Evolutionary conservation across 2,113 vertebrate species (phyloP).

Genomic region (Oreocharis arfaki): DNA sequence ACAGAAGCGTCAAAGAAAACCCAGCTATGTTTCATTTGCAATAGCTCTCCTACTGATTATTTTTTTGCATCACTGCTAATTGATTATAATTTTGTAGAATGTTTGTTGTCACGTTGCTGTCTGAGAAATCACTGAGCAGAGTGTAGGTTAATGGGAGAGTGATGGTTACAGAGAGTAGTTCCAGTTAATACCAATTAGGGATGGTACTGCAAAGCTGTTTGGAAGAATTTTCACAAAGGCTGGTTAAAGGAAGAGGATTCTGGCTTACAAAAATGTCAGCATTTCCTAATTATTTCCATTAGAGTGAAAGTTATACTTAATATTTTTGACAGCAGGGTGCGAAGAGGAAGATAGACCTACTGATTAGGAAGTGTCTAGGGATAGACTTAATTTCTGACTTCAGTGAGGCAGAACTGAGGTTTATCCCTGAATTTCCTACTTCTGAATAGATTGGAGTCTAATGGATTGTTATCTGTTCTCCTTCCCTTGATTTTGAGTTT

Average conservation of each 20-base stretch:
- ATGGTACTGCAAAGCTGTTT: background rate
- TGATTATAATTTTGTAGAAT: background rate
- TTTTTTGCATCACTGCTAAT: background rate
- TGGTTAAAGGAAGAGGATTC: background rate
- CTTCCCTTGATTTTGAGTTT: background rate
- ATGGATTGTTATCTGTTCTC: background rate
- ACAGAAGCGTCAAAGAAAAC: background rate
- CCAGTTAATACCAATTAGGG: background rate
- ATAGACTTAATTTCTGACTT: background rate
- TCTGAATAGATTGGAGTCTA: background rate
- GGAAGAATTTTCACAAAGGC: background rate
- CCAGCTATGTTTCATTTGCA: background rate
- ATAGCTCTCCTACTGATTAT: background rate
- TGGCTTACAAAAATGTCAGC: background rate
- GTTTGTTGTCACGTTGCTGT: background rate
- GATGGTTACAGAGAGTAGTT: background rate
- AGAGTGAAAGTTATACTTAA: background rate
- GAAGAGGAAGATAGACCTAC: background rate
- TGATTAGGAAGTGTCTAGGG: background rate
- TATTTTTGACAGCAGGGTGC: background rate
- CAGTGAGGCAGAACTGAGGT: background rate
- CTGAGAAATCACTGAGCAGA: background rate
- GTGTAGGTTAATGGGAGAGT: background rate
- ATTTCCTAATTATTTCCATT: background rate
- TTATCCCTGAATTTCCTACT: background rate